Evolutionary conservation across 2,797 vertebrate genomes (phyloP).

Genomic region (Hemibagrus guttatus): DNA sequence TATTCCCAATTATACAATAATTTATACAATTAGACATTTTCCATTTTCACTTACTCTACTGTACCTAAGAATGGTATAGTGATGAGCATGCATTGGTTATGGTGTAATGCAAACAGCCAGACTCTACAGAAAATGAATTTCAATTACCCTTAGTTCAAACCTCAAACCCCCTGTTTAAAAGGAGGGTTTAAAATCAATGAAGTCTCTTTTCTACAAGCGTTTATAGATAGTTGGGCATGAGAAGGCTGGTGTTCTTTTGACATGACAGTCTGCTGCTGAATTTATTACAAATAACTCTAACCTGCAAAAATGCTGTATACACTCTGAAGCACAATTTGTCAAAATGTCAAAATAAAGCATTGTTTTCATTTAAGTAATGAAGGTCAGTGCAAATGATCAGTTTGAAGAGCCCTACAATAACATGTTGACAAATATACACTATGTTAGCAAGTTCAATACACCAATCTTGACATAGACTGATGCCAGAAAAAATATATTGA

Average conservation of each 20-base stretch:
- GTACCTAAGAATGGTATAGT: neutral
- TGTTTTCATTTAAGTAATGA: conserved; percentile 2
- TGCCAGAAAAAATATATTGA: no score
- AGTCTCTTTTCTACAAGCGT: conserved; percentile 7
- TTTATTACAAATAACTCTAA: neutral
- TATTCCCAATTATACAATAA: neutral
- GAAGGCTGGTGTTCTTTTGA: neutral
- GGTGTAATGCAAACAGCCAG: conserved; percentile 22
- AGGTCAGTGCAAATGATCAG: neutral
- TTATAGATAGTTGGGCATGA: neutral
- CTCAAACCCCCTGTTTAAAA: neutral
- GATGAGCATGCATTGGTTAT: neutral
- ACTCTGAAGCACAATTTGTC: neutral
- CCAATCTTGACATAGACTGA: neutral
- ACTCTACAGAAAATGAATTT: conserved; percentile 23
- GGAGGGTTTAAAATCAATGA: conserved; percentile 40
- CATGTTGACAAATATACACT: neutral
- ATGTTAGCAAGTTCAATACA: neutral
- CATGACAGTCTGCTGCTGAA: neutral
- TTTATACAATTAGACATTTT: neutral
- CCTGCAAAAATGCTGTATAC: neutral
- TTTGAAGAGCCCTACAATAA: neutral
- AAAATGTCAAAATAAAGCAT: neutral
- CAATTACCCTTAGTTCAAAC: conserved; percentile 1
- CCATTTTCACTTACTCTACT: neutral